Base-by-base conservation (phyloP, 2,797 vertebrate genomes). In the Urosaurus nigricauda region DNA sequence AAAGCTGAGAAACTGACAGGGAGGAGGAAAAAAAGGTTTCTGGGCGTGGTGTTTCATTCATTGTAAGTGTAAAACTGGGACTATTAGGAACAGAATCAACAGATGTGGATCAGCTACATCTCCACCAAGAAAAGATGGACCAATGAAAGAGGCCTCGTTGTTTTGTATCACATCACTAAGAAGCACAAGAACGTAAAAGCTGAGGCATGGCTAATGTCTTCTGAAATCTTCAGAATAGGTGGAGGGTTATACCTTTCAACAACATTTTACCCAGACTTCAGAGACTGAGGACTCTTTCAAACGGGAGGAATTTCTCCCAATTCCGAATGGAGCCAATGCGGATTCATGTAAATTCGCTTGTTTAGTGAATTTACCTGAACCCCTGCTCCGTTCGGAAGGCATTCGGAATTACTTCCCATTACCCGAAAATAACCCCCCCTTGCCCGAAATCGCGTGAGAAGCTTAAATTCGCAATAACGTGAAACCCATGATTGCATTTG, bases 81-180 rank as follows among this genome's bases (percentile, higher is more conserved):
- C 37, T 82, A n/a, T 17, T 40, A 88, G 71, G 40, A 65, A 68
- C 63, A 60, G 32, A n/a, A 84, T 24, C 75, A 87, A n/a, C 29
- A 70, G 0, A n/a, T 26, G 63, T 79, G 29, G 40, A 71, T 58
- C 74, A 78, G 37, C 37, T 79, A n/a, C 13, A 24, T 77, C 17
- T 24, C 43, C 63, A 58, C 5, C 53, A 60, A 71, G 40, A 6
- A 43, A 56, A 79, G 26, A 43, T 70, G n/a, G 19, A 1, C 14
- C n/a, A 84, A 35, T 26, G n/a, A 88, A 37, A 26, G 24, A 84
- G 51, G 3, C n/a, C 47, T 70, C 29, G 32, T 68, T 78, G 35
- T n/a, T 60, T 32, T 43, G 29, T 51, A 88, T 29, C 79, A 51
- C 29, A 24, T 17, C 35, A 58, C 37, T 16, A 60, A 47, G 35